A percentile compares a stretch with the other conserved stretches of the same genome.
Evolutionary conservation across 2,888 invertebrate species (phyloP).

Genomic region (Nymphalis polychloros): DNA sequence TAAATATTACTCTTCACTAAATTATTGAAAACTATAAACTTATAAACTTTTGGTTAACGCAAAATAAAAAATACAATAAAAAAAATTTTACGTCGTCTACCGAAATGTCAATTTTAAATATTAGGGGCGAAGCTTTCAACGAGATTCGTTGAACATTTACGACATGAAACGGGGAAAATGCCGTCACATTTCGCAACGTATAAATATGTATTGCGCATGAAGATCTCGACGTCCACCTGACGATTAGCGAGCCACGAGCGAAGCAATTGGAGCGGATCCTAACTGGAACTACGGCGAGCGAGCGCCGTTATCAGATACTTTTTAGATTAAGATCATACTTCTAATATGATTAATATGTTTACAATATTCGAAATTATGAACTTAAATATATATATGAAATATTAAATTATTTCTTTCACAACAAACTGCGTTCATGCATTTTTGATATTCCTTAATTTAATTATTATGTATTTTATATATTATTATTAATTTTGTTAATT

Average conservation of each 20-base stretch:
- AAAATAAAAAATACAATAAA: too few species aligned
- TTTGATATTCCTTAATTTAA: too few species aligned
- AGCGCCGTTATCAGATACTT: slow-evolving; percentile 42
- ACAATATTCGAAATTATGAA: neutral
- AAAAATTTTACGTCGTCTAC: too few species aligned
- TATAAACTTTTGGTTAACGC: too few species aligned
- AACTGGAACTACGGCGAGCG: slow-evolving; percentile 57
- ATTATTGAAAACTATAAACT: neutral
- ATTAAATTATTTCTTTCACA: too few species aligned
- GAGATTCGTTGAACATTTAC: slow-evolving; percentile 12
- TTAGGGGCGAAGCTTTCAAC: slow-evolving; percentile 11
- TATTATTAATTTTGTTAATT: too few species aligned
- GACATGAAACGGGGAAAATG: slow-evolving; percentile 1
- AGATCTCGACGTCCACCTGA: slow-evolving; percentile 23
- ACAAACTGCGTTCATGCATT: too few species aligned
- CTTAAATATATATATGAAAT: too few species aligned
- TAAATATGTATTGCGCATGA: slow-evolving; percentile 36
- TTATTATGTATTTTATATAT: too few species aligned
- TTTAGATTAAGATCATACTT: slow-evolving; percentile 12
- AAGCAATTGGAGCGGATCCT: slow-evolving; percentile 67
- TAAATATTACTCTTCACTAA: neutral
- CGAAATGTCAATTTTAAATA: slow-evolving; percentile 5
- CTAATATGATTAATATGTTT: neutral
- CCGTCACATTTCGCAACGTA: slow-evolving; percentile 22
- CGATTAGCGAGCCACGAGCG: slow-evolving; percentile 47